phyloP scores from a whole-genome alignment of 2,113 vertebrate species.

The Alaudala cheleensis region DNA sequence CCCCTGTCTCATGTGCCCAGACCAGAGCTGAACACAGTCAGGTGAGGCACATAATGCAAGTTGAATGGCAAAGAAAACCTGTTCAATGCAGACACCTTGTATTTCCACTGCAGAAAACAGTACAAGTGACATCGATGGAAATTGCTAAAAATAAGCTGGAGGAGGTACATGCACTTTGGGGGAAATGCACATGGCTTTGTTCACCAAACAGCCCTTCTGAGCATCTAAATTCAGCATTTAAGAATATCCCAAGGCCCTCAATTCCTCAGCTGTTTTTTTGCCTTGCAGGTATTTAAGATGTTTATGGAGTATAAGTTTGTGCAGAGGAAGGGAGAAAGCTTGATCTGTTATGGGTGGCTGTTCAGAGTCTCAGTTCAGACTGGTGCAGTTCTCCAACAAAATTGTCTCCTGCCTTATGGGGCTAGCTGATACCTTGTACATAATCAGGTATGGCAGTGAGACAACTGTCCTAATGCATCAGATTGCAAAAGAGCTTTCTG shows the following conservation, averaged over 20 bases:
- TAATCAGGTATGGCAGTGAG: not conserved
- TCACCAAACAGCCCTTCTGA: not conserved
- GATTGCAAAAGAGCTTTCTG: not conserved
- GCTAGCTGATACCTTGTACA: not conserved
- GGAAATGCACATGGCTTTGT: not conserved
- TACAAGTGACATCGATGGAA: not conserved
- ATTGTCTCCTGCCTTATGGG: not conserved
- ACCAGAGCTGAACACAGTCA: not conserved
- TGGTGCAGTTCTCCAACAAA: not conserved
- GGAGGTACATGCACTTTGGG: not conserved
- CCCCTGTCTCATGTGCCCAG: fast-evolving
- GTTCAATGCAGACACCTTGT: not conserved
- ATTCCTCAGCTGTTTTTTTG: not conserved
- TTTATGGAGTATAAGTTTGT: not conserved
- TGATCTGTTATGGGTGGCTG: not conserved
- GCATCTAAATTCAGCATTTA: not conserved
- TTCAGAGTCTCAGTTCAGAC: not conserved
- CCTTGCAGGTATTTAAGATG: not conserved
- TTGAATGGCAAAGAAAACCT: not conserved
- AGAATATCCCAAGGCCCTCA: not conserved
- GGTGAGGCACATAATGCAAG: not conserved
- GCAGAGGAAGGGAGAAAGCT: not conserved
- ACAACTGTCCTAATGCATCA: not conserved
- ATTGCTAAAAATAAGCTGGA: not conserved
- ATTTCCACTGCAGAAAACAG: not conserved